A percentile compares a stretch with the other conserved stretches of the same genome.
phyloP scores from a whole-genome alignment of 2,113 vertebrate genomes.

The Proterorhinus semilunaris region DNA sequence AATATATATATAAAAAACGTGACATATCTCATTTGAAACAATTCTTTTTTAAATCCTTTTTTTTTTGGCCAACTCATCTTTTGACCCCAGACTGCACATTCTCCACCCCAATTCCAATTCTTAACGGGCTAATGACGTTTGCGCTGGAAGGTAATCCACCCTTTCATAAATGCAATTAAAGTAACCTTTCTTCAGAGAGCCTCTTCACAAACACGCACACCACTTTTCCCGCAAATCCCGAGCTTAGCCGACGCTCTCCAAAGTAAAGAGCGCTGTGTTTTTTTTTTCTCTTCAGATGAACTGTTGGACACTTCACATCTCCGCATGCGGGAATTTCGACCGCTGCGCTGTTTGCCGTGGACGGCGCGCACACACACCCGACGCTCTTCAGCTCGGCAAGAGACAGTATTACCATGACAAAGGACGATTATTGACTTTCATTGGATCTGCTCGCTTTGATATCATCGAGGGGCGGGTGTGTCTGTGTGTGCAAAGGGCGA shows the following conservation, averaged over 20 bases:
- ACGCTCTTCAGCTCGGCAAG: conserved; percentile 62
- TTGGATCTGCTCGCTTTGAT: conserved; percentile 78
- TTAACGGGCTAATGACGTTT: conserved; percentile 7
- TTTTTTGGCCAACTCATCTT: background rate
- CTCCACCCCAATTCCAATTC: conserved; percentile 14
- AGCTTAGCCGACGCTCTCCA: conserved; percentile 27
- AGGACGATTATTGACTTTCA: conserved; percentile 82
- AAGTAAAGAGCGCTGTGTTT: background rate
- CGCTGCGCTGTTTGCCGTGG: conserved; percentile 69
- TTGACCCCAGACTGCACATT: background rate
- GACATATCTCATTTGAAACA: conserved; percentile 9
- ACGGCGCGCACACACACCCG: conserved; percentile 41
- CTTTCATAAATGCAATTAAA: conserved; percentile 29
- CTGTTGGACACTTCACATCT: conserved; percentile 56
- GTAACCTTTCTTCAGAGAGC: conserved; percentile 16
- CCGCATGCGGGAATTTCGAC: conserved; percentile 71
- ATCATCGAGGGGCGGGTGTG: conserved; percentile 73
- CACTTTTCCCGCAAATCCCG: conserved; percentile 29
- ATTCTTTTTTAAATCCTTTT: background rate
- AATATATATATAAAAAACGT: too few relatives aligned
- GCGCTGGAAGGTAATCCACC: conserved; percentile 8
- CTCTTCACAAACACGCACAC: conserved; percentile 4
- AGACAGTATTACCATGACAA: conserved; percentile 77
- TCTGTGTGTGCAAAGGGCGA: conserved; percentile 49
- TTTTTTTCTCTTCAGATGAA: conserved; percentile 17